A percentile compares a stretch with the other conserved stretches of the same genome.
Evolutionary conservation across 1,140 invertebrate species (phyloP).

Genomic region (Polypedilum vanderplanki): DNA sequence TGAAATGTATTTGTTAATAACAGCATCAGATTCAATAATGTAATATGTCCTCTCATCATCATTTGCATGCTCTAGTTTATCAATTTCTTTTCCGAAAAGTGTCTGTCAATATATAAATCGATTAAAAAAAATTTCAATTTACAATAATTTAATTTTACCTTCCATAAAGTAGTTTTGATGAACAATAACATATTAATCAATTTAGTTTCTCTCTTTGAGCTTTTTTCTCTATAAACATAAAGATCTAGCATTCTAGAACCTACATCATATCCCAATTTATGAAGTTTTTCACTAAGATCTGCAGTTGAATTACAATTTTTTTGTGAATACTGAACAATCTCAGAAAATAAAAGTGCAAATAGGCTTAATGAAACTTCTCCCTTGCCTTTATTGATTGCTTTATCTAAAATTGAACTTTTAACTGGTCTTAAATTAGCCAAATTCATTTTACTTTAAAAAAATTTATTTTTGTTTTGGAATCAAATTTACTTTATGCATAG

Average conservation of each 20-base stretch:
- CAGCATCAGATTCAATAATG: slow-evolving; percentile 95
- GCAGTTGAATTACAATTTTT: slow-evolving; percentile 90
- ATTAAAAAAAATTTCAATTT: background rate
- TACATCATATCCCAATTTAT: slow-evolving; percentile 91
- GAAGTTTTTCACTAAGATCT: slow-evolving; percentile 67
- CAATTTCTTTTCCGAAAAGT: slow-evolving; percentile 95
- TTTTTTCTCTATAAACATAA: slow-evolving; percentile 86
- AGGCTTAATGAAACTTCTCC: slow-evolving; percentile 86
- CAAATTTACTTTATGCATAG: no score
- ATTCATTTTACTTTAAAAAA: background rate
- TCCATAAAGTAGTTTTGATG: slow-evolving; percentile 95
- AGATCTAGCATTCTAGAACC: slow-evolving; percentile 89
- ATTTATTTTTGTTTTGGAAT: background rate
- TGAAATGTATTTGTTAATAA: slow-evolving; percentile 95
- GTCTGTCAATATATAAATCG: slow-evolving; percentile 52
- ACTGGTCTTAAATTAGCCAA: slow-evolving; percentile 41
- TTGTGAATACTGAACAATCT: slow-evolving; percentile 97
- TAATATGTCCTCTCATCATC: slow-evolving; percentile 97
- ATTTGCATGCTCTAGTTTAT: slow-evolving; percentile 96
- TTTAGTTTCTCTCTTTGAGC: slow-evolving; percentile 92
- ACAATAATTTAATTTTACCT: slow-evolving; percentile 51
- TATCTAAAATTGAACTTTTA: slow-evolving; percentile 81
- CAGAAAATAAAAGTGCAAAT: slow-evolving; percentile 93
- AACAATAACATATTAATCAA: slow-evolving; percentile 91
- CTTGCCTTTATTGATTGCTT: slow-evolving; percentile 86